Percentiles rank a stretch among this genome's conserved stretches.
Evolutionary conservation across 2,113 vertebrate species (phyloP).

Genomic region (Halichoeres trimaculatus): DNA sequence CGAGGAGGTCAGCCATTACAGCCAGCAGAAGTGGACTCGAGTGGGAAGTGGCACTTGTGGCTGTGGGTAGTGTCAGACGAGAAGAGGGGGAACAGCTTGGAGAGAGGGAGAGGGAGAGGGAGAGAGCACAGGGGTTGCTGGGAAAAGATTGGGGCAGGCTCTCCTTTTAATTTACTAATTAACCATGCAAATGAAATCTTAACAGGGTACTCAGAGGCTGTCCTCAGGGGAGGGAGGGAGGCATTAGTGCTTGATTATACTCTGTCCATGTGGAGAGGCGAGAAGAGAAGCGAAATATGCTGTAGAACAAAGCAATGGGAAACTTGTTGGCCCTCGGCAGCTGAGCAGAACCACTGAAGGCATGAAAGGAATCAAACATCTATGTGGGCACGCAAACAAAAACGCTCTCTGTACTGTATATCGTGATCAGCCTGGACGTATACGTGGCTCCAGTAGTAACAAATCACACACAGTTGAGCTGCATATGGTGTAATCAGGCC

Average conservation of each 20-base stretch:
- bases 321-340: slow-evolving; percentile 64
- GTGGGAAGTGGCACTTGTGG: slow-evolving; percentile 71
- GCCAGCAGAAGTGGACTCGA: slow-evolving; percentile 63
- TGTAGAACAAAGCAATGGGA: slow-evolving; percentile 74
- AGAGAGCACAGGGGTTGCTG: slow-evolving; percentile 64
- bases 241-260: slow-evolving; percentile 82
- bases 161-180: slow-evolving; percentile 87
- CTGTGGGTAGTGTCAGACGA: slow-evolving; percentile 66
- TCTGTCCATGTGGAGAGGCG: slow-evolving; percentile 67
- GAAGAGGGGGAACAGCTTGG: slow-evolving; percentile 46
- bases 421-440: slow-evolving; percentile 27
- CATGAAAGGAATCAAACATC: slow-evolving; percentile 28
- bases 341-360: slow-evolving; percentile 50
- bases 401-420: slow-evolving; percentile 17
- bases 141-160: slow-evolving; percentile 76
- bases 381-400: slow-evolving; percentile 16
- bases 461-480: slow-evolving; percentile 39
- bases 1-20: slow-evolving; percentile 70
- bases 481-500: slow-evolving; percentile 41
- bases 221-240: slow-evolving; percentile 75
- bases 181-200: slow-evolving; percentile 87
- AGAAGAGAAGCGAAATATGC: slow-evolving; percentile 67
- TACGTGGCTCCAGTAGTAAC: slow-evolving; percentile 33
- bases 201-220: slow-evolving; percentile 82
- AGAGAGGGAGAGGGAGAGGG: slow-evolving; percentile 49